Evolutionary conservation across 2,888 invertebrate genomes (phyloP).

Genomic region (Apotomis betuletana): DNA sequence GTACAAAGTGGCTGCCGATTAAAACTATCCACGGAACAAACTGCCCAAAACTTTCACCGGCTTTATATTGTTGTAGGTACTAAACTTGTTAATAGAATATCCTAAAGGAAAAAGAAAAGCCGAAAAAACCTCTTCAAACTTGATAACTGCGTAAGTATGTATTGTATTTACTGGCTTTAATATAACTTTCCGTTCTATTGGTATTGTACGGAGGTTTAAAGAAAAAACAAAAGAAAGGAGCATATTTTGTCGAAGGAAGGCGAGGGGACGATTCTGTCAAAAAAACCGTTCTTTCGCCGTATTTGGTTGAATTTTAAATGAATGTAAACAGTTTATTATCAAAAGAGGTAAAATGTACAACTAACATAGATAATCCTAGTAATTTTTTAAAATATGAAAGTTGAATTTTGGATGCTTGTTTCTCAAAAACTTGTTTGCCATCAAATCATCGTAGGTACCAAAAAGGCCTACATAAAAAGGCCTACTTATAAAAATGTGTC

Average conservation of each 20-base stretch:
- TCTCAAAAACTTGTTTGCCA: too few relatives aligned
- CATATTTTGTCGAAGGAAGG: slow-evolving; percentile 47
- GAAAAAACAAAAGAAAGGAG: slow-evolving; percentile 31
- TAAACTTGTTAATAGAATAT: slow-evolving; percentile 33
- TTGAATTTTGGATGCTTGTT: too few relatives aligned
- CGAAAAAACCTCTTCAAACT: slow-evolving; percentile 42
- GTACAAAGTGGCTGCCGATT: slow-evolving; percentile 48
- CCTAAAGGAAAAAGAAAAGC: slow-evolving; percentile 22
- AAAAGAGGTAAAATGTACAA: too few relatives aligned
- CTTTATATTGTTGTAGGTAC: slow-evolving; percentile 18
- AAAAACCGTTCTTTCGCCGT: too few relatives aligned
- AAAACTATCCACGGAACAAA: slow-evolving; percentile 41
- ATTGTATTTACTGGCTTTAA: slow-evolving; percentile 45
- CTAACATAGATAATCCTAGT: too few relatives aligned
- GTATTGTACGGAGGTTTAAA: background rate
- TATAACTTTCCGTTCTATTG: slow-evolving; percentile 49
- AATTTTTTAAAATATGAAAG: too few relatives aligned
- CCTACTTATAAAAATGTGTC: too few relatives aligned
- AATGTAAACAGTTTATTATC: too few relatives aligned
- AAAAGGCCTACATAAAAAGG: too few relatives aligned
- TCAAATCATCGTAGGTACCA: too few relatives aligned
- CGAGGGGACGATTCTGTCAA: slow-evolving; percentile 41
- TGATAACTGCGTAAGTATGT: slow-evolving; percentile 43
- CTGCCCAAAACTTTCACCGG: slow-evolving; percentile 18
- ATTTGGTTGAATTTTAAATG: too few relatives aligned